These are phyloP conservation scores for Illadopsis cleaveri DNA, from an alignment of 2,113 vertebrate species.

Conservation along the genomic window DNA sequence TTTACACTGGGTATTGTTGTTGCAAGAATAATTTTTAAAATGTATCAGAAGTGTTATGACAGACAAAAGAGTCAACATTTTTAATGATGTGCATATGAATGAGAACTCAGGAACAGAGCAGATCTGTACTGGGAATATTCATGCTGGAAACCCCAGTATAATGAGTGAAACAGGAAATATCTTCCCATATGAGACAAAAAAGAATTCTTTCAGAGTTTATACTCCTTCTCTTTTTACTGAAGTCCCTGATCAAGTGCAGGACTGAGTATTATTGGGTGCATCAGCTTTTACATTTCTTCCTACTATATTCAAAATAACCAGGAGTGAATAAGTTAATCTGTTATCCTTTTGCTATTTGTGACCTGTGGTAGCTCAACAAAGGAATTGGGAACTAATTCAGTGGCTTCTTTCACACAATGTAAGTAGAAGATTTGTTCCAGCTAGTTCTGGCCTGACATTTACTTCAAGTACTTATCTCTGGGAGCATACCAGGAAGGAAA, in stretches of 20 bases:
- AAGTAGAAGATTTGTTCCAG: neutral
- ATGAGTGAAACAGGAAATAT: neutral
- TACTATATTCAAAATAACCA: neutral
- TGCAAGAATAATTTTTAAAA: neutral
- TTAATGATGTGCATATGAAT: neutral
- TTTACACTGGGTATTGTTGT: neutral
- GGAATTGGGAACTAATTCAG: neutral
- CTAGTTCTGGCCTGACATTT: neutral
- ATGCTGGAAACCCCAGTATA: neutral
- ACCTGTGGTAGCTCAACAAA: neutral
- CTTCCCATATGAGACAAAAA: neutral
- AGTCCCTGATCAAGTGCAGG: neutral
- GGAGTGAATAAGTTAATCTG: neutral
- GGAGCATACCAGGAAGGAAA: constrained; percentile 38
- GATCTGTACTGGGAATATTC: neutral
- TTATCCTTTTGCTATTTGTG: neutral
- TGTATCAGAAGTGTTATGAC: neutral
- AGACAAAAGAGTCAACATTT: neutral
- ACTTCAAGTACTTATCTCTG: constrained; percentile 24
- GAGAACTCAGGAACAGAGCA: neutral
- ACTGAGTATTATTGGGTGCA: neutral
- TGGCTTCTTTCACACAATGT: neutral
- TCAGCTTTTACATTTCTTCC: neutral
- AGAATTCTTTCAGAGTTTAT: neutral
- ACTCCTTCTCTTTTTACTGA: neutral